A percentile compares a stretch with the other conserved stretches of the same genome.
Evolutionary conservation across 2,797 vertebrate genomes (phyloP).

Genomic region (Pangasius sanitwongsei): DNA sequence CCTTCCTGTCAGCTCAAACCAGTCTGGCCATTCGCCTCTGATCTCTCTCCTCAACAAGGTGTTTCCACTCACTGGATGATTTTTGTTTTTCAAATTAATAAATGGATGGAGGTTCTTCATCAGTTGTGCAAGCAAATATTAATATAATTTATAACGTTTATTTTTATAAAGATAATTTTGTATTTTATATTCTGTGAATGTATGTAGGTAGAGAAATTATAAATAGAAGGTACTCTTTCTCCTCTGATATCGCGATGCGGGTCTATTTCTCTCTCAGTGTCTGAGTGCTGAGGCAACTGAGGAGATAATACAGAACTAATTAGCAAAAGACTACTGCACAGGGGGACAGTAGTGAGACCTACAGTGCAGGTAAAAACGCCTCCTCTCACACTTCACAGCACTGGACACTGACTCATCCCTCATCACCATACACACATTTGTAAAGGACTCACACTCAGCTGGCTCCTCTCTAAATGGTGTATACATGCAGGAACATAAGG

Average conservation of each 20-base stretch:
- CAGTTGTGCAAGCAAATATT: not conserved
- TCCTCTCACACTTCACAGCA: conserved; percentile 46
- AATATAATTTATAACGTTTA: not conserved
- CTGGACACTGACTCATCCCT: conserved; percentile 46
- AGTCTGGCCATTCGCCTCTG: not conserved
- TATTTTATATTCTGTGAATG: not conserved
- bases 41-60: not conserved
- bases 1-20: not conserved
- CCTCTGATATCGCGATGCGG: conserved; percentile 32
- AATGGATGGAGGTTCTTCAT: not conserved
- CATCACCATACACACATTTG: not conserved
- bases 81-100: not conserved
- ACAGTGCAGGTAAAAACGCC: conserved; percentile 48
- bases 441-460: conserved; percentile 10
- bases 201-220: conserved; percentile 25
- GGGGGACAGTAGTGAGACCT: conserved; percentile 42
- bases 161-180: not conserved
- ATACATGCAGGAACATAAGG: not conserved
- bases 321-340: conserved; percentile 53
- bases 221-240: conserved; percentile 34
- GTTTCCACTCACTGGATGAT: not conserved
- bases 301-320: conserved; percentile 63
- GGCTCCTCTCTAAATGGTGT: not conserved
- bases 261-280: conserved; percentile 52
- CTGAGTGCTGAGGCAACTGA: conserved; percentile 51